phyloP scores from a whole-genome alignment of 2,113 vertebrate genomes.

The Hyperopisus bebe region DNA sequence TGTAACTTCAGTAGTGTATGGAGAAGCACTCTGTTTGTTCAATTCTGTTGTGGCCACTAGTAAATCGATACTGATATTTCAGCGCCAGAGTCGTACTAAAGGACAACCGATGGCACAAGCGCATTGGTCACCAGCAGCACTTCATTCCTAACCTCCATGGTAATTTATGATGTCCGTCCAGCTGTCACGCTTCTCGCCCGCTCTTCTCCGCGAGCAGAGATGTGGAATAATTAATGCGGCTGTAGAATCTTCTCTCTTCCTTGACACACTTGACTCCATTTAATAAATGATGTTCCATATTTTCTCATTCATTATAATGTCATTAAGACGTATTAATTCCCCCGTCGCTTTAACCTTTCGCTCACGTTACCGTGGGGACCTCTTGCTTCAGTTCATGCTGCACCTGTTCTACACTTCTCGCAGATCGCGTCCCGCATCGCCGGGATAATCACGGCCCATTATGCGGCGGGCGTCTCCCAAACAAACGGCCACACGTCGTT shows the following conservation, averaged over 20 bases:
- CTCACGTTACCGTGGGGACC: constrained; percentile 12
- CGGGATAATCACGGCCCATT: constrained; percentile 7
- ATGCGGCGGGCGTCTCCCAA: background rate
- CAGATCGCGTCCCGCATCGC: background rate
- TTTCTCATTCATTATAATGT: constrained; percentile 28
- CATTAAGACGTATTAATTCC: constrained; percentile 29
- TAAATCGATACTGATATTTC: background rate
- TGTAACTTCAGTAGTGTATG: background rate
- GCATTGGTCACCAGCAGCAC: background rate
- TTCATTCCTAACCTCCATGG: constrained; percentile 2
- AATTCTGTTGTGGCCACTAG: background rate
- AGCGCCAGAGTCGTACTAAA: no score
- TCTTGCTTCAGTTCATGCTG: constrained; percentile 6
- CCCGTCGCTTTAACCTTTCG: constrained; percentile 22
- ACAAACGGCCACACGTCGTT: background rate
- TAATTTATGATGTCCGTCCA: constrained; percentile 1
- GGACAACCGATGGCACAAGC: background rate
- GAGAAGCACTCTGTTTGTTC: background rate
- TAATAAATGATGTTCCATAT: constrained; percentile 30
- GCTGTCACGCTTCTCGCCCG: background rate
- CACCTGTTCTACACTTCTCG: constrained; percentile 10
- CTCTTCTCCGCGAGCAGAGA: background rate
- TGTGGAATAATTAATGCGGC: constrained; percentile 17
- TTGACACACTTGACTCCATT: constrained; percentile 28
- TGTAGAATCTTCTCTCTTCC: constrained; percentile 17